Evolutionary conservation across 2,888 invertebrate genomes (phyloP).

Genomic region (Auanema sp.): DNA sequence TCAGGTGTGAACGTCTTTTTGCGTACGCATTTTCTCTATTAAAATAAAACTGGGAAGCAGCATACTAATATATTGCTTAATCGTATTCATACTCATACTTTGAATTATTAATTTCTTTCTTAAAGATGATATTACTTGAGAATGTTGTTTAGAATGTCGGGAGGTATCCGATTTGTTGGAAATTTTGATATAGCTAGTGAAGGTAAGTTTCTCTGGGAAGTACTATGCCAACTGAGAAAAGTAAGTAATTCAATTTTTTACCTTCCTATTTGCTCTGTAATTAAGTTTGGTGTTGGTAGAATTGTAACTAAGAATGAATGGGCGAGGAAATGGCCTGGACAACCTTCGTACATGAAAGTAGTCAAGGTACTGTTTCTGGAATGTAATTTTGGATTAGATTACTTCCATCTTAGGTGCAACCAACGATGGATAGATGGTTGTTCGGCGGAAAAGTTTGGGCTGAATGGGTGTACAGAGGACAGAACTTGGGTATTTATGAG

Average conservation of each 20-base stretch:
- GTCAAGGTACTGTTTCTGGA: conserved; percentile 39
- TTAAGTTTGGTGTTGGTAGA: conserved; percentile 61
- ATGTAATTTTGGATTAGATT: conserved; percentile 7
- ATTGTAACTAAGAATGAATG: conserved; percentile 61
- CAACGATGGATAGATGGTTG: conserved; percentile 60
- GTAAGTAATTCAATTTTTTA: conserved; percentile 16
- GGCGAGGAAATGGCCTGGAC: conserved; percentile 60
- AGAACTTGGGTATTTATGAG: conserved; percentile 57
- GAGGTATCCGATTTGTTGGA: conserved; percentile 53
- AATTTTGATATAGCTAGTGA: conserved; percentile 58
- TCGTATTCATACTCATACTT: too few species aligned
- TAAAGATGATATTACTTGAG: too few species aligned
- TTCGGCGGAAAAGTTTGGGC: conserved; percentile 55
- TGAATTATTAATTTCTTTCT: too few species aligned
- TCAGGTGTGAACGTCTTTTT: too few species aligned
- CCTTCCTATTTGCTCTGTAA: background rate
- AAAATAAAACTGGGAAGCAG: too few species aligned
- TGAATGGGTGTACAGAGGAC: conserved; percentile 60
- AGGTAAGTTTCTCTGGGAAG: conserved; percentile 62
- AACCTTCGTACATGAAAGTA: conserved; percentile 59
- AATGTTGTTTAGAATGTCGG: conserved; percentile 19
- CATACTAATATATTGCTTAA: too few species aligned
- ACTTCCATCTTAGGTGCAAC: conserved; percentile 53
- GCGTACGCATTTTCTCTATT: too few species aligned
- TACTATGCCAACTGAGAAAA: conserved; percentile 55